Evolutionary conservation across 2,888 invertebrate species (phyloP).

Genomic region (Drosophila nr. medialis): DNA sequence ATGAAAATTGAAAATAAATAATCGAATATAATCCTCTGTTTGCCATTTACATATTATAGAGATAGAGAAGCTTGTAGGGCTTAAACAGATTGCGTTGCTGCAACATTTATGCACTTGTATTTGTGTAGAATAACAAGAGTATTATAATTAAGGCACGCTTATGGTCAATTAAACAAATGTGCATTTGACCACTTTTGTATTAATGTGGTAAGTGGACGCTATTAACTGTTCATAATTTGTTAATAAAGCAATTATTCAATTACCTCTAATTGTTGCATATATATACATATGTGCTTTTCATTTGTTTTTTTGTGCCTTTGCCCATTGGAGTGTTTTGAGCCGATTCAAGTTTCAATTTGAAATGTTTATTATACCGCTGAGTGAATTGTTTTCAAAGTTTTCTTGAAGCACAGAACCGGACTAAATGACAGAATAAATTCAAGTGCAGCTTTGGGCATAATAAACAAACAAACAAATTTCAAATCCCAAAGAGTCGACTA

Average conservation of each 20-base stretch:
- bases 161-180: slow-evolving; percentile 3
- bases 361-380: slow-evolving; percentile 31
- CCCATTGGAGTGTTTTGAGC: neutral
- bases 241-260: neutral
- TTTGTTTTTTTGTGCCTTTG: no score
- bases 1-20: slow-evolving; percentile 57
- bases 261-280: neutral
- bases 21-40: slow-evolving; percentile 20
- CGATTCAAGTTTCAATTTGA: slow-evolving; percentile 26
- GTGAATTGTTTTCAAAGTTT: slow-evolving; percentile 17
- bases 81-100: neutral
- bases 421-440: slow-evolving; percentile 28
- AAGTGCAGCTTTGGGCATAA: slow-evolving; percentile 18
- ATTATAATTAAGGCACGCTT: neutral
- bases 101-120: neutral
- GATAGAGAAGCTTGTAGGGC: neutral
- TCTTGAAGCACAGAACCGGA: neutral
- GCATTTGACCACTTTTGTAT: neutral
- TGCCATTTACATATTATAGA: slow-evolving; percentile 8
- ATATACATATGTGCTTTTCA: no score
- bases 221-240: neutral
- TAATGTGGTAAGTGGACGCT: slow-evolving; percentile 8
- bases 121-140: neutral
- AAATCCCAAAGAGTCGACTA: slow-evolving; percentile 9
- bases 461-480: slow-evolving; percentile 16